Conservation (phyloP, 2,113 vertebrate genomes). For the Oreotragus oreotragus region DNA sequence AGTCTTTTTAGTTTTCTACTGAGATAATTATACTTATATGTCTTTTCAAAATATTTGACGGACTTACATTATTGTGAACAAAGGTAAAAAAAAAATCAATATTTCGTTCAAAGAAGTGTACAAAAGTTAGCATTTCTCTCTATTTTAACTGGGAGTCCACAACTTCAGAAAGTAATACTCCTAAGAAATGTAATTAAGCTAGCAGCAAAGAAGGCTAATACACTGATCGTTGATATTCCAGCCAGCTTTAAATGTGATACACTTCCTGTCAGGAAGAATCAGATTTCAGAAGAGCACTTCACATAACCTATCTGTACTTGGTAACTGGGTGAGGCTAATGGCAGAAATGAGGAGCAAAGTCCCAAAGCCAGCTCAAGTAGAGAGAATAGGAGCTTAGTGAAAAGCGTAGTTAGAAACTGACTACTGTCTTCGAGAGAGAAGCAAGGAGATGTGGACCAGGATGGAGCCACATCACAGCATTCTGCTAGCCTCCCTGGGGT, state of each 20-base stretch:
- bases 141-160: neutral
- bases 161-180: neutral
- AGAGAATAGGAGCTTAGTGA: neutral
- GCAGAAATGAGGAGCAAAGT: neutral
- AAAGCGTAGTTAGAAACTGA: neutral
- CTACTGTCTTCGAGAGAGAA: neutral
- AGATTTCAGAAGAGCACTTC: neutral
- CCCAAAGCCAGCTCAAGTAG: neutral
- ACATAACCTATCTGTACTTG: neutral
- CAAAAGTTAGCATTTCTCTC: constrained; percentile 29
- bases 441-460: neutral
- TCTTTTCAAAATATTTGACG: constrained; percentile 65
- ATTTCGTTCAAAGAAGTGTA: constrained; percentile 39
- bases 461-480: neutral
- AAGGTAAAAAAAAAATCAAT: constrained; percentile 39
- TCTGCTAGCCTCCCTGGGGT: neutral
- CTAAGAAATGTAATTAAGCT: neutral
- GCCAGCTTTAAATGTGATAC: neutral
- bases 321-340: neutral
- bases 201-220: neutral
- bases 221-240: neutral
- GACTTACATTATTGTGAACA: constrained; percentile 9
- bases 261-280: neutral
- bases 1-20: constrained; percentile 53
- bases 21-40: constrained; percentile 52